Evolutionary conservation across 2,797 vertebrate species (phyloP).

Genomic region (Passerculus sandwichensis): DNA sequence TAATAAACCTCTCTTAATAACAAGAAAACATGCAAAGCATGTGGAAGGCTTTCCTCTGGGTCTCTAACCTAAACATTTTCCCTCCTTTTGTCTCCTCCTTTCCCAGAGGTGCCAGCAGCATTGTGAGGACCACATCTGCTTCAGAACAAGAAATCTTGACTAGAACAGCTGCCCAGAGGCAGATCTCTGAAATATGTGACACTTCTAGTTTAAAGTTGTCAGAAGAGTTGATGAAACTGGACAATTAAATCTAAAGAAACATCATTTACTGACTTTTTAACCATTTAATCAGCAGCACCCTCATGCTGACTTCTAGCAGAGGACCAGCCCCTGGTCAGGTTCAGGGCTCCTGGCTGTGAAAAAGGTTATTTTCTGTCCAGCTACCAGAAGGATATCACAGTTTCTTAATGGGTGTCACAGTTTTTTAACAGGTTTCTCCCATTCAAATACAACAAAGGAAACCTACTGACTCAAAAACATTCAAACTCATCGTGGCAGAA

Average conservation of each 20-base stretch:
- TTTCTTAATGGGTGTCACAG: neutral
- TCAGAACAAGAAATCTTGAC: neutral
- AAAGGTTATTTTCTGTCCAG: neutral
- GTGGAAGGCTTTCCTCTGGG: neutral
- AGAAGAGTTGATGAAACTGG: neutral
- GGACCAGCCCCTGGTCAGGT: neutral
- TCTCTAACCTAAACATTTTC: neutral
- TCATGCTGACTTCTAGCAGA: neutral
- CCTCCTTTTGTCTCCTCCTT: neutral
- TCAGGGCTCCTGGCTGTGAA: neutral
- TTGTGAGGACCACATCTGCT: neutral
- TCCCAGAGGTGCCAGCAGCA: neutral
- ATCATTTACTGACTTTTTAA: neutral
- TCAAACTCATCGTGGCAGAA: neutral
- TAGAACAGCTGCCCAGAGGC: neutral
- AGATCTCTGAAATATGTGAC: neutral
- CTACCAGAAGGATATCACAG: neutral
- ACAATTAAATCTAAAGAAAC: neutral
- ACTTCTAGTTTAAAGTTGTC: neutral
- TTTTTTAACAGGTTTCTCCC: neutral
- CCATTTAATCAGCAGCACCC: neutral
- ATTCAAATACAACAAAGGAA: neutral
- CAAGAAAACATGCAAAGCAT: neutral
- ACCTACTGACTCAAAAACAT: neutral
- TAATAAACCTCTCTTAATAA: conserved; percentile 29